Percentiles rank a stretch among this genome's conserved stretches.
These are phyloP conservation scores for Pheosia gnoma DNA, from an alignment of 2,888 invertebrate species.

Conservation along the genomic window DNA sequence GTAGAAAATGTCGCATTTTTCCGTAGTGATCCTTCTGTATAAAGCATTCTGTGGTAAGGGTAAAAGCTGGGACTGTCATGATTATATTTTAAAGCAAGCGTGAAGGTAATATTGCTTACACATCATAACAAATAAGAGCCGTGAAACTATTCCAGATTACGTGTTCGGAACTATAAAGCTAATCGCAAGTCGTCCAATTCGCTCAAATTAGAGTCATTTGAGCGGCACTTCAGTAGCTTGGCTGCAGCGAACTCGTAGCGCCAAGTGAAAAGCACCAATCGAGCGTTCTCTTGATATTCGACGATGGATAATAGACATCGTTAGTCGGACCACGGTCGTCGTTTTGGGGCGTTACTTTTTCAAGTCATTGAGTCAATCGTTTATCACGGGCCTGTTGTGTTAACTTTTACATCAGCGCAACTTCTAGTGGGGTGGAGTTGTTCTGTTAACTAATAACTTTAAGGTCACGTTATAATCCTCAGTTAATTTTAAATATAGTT, in stretches of 20 bases:
- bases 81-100: too few species aligned
- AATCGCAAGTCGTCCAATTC: conserved; percentile 49
- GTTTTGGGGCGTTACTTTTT: conserved; percentile 79
- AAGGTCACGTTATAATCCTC: too few species aligned
- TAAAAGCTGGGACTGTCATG: too few species aligned
- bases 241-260: conserved; percentile 43
- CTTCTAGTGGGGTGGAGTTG: conserved; percentile 48
- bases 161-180: conserved; percentile 36
- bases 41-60: too few species aligned
- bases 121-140: background rate
- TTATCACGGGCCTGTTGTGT: conserved; percentile 82
- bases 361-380: conserved; percentile 83
- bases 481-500: too few species aligned
- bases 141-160: conserved; percentile 16
- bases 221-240: conserved; percentile 42
- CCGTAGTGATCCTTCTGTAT: too few species aligned
- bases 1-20: too few species aligned
- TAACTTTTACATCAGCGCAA: conserved; percentile 68
- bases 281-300: conserved; percentile 56
- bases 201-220: conserved; percentile 62
- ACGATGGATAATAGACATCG: conserved; percentile 74
- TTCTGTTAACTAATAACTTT: background rate
- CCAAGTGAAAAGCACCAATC: conserved; percentile 57
- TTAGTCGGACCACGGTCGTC: conserved; percentile 71
- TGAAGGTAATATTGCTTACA: background rate